Evolutionary conservation across 2,888 invertebrate genomes (phyloP).

Genomic region (Hirudinaria manillensis): DNA sequence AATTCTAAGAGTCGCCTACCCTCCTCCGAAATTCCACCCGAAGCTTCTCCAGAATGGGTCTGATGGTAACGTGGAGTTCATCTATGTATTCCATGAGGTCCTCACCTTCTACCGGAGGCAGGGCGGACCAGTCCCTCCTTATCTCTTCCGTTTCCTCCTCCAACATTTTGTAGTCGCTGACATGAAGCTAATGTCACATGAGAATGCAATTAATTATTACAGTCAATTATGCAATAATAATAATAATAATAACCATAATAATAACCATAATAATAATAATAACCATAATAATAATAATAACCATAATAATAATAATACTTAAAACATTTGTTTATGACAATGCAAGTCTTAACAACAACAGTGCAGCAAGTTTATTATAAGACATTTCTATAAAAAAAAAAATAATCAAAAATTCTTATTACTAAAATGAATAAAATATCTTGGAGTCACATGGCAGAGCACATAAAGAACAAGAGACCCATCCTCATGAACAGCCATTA

Average conservation of each 20-base stretch:
- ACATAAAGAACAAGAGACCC: too few relatives aligned
- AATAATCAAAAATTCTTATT: neutral
- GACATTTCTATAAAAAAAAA: neutral
- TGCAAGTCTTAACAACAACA: too few relatives aligned
- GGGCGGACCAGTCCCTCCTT: neutral
- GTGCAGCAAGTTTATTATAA: neutral
- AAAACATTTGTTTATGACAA: too few relatives aligned
- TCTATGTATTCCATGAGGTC: slow-evolving; percentile 15
- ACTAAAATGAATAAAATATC: too few relatives aligned
- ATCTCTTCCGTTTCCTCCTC: neutral
- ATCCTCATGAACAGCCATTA: too few relatives aligned
- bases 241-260: neutral
- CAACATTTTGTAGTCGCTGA: slow-evolving; percentile 6
- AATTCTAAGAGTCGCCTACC: too few relatives aligned
- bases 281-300: neutral
- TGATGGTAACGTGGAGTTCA: neutral
- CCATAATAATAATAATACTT: neutral
- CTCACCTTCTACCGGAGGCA: slow-evolving; percentile 12
- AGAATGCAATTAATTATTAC: neutral
- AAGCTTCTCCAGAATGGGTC: too few relatives aligned
- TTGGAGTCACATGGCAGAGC: too few relatives aligned
- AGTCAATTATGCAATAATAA: neutral
- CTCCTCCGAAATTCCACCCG: too few relatives aligned
- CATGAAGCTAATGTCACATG: too few relatives aligned
- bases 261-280: neutral